Evolutionary conservation across 2,888 invertebrate genomes (phyloP).

Genomic region (Acholoe squamosa): DNA sequence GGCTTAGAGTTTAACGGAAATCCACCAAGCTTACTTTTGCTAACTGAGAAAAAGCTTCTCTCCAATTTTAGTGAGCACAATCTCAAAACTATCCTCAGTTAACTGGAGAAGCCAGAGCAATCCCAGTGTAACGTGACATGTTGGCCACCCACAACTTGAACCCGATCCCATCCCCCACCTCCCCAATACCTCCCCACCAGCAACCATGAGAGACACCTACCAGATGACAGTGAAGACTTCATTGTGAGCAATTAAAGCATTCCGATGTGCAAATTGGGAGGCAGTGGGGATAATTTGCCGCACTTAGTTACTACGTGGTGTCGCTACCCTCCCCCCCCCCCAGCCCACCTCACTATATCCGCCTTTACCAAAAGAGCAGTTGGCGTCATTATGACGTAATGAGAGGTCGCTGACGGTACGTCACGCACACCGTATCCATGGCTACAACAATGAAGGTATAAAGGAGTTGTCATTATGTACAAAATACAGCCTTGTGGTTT

Average conservation of each 20-base stretch:
- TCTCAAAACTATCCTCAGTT: too few relatives aligned
- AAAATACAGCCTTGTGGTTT: too few relatives aligned
- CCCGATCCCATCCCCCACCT: not conserved
- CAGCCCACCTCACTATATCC: too few relatives aligned
- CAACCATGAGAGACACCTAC: not conserved
- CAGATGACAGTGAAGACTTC: not conserved
- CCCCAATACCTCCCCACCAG: not conserved
- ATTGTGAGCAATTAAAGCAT: slow-evolving; percentile 5
- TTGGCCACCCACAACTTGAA: not conserved
- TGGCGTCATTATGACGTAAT: not conserved
- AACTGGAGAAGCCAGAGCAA: too few relatives aligned
- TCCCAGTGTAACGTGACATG: not conserved
- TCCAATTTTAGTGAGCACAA: too few relatives aligned
- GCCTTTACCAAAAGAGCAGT: not conserved
- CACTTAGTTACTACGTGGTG: not conserved
- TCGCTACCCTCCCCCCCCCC: not conserved
- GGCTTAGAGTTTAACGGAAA: too few relatives aligned
- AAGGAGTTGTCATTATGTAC: too few relatives aligned
- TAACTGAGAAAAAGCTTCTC: too few relatives aligned
- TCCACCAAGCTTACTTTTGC: too few relatives aligned
- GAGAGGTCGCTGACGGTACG: not conserved
- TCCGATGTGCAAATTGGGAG: not conserved
- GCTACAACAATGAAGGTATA: not conserved
- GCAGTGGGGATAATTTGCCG: not conserved
- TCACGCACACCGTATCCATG: not conserved